These are phyloP conservation scores for Phylloscopus trochilus DNA, from an alignment of 2,113 vertebrate genomes.

Conservation along the genomic window DNA sequence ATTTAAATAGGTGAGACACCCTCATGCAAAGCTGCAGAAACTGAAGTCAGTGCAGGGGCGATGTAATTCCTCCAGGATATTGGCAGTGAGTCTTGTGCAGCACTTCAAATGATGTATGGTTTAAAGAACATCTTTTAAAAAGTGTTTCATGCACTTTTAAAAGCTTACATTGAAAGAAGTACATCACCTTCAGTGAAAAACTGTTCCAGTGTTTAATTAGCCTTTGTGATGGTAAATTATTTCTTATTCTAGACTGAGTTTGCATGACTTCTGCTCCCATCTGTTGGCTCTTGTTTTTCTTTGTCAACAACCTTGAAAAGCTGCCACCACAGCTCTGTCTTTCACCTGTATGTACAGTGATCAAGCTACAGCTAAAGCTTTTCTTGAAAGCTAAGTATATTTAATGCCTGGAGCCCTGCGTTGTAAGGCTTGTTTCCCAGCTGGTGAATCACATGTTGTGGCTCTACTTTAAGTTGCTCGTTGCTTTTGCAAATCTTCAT, in stretches of 20 bases:
- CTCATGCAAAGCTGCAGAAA: neutral
- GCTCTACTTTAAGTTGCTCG: neutral
- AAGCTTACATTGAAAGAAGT: neutral
- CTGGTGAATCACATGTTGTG: neutral
- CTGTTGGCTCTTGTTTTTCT: neutral
- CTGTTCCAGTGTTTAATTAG: slow-evolving; percentile 15
- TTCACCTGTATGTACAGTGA: slow-evolving; percentile 11
- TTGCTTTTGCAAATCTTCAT: neutral
- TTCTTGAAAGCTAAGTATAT: neutral
- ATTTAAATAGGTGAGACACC: neutral
- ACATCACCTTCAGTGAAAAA: neutral
- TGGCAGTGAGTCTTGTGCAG: neutral
- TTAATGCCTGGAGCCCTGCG: neutral
- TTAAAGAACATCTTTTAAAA: neutral
- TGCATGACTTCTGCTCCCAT: slow-evolving; percentile 21
- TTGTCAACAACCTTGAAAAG: slow-evolving; percentile 21
- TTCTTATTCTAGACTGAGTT: neutral
- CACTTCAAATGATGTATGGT: neutral
- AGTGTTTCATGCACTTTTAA: neutral
- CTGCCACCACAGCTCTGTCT: neutral
- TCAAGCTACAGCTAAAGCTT: neutral
- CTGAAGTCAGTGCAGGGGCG: neutral
- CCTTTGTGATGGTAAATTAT: neutral
- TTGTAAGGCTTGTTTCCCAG: neutral
- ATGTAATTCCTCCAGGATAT: neutral